These are phyloP conservation scores for Cephus nigrinus DNA, from an alignment of 2,888 invertebrate species.

Conservation along the genomic window DNA sequence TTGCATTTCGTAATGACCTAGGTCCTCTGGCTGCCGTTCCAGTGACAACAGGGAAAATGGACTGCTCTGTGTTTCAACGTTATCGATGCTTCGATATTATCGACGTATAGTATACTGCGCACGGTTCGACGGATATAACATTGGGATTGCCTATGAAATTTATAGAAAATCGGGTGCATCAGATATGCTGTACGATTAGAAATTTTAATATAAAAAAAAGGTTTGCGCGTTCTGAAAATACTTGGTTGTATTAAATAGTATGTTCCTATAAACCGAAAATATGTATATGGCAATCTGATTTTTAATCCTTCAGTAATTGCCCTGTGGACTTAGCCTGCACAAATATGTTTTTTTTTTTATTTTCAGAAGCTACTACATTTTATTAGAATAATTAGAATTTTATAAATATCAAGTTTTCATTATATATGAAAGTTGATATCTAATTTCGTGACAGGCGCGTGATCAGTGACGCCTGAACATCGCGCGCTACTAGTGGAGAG, in stretches of 20 bases:
- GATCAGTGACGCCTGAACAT: no score
- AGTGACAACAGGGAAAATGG: conserved; percentile 22
- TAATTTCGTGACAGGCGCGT: no score
- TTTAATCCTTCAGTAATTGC: background rate
- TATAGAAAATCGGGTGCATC: background rate
- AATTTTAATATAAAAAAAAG: background rate
- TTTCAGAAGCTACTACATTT: no score
- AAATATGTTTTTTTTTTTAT: no score
- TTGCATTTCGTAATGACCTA: conserved; percentile 64
- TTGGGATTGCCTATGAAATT: background rate
- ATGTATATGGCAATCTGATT: background rate
- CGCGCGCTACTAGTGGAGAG: no score
- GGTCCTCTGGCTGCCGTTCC: conserved; percentile 16
- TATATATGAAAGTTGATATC: no score
- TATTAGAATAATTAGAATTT: no score
- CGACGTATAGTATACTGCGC: background rate
- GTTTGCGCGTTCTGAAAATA: background rate
- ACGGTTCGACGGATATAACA: background rate
- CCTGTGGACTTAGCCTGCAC: no score
- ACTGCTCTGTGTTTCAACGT: conserved; percentile 3
- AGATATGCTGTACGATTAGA: background rate
- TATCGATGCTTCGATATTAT: background rate
- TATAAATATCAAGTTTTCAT: no score
- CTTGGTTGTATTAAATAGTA: background rate
- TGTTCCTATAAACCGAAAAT: background rate